phyloP scores from a whole-genome alignment of 2,797 vertebrate genomes.

The Momotus momota region DNA sequence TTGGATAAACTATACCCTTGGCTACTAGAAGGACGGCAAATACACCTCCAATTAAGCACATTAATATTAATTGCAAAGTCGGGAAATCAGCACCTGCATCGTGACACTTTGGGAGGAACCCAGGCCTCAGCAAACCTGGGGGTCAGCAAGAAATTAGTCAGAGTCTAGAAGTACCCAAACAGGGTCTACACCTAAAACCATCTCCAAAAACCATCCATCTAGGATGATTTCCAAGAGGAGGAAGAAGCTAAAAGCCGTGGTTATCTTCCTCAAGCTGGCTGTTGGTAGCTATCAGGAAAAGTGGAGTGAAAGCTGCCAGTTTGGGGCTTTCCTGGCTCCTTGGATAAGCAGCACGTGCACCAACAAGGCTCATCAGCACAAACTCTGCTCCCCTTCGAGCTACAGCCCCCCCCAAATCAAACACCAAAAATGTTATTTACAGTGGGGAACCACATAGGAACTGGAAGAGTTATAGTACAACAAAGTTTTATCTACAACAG shows the following conservation, averaged over 20 bases:
- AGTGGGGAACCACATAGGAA: not conserved
- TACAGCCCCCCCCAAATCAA: not conserved
- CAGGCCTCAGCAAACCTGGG: not conserved
- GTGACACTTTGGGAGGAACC: not conserved
- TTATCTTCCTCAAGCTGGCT: not conserved
- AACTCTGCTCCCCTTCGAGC: not conserved
- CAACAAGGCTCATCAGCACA: not conserved
- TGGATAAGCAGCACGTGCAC: not conserved
- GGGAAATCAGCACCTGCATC: not conserved
- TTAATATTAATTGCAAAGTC: not conserved
- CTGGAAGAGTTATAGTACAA: not conserved
- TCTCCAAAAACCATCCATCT: not conserved
- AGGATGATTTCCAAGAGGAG: not conserved
- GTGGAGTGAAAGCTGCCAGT: not conserved
- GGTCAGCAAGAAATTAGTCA: not conserved
- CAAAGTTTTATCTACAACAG: not conserved
- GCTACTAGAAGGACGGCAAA: not conserved
- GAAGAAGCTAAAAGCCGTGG: not conserved
- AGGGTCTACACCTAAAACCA: not conserved
- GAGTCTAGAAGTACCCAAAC: not conserved
- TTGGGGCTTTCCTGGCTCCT: not conserved
- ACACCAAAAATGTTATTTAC: not conserved
- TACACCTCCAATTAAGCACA: not conserved
- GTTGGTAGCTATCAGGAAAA: not conserved
- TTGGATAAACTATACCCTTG: not conserved